These are phyloP conservation scores for Hydrotaea diabolus DNA, from an alignment of 2,888 invertebrate genomes.

Conservation along the genomic window DNA sequence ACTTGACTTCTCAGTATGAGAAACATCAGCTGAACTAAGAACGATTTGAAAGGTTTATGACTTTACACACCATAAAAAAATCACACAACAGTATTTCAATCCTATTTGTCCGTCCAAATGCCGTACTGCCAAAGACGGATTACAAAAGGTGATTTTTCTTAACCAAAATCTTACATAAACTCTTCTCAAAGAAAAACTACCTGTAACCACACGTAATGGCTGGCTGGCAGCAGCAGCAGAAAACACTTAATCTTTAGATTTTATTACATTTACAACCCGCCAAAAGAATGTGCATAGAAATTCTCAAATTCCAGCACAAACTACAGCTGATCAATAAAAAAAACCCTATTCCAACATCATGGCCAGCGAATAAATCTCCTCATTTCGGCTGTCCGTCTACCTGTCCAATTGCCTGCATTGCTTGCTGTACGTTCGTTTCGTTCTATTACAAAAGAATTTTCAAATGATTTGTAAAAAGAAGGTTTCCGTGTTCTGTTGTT, in stretches of 20 bases:
- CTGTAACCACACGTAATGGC: constrained; percentile 5
- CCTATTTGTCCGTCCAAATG: neutral
- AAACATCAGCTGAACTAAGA: neutral
- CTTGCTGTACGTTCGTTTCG: no score
- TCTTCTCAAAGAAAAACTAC: neutral
- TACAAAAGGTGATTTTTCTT: constrained; percentile 5
- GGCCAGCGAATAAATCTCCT: neutral
- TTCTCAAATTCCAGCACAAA: neutral
- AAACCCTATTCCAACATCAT: neutral
- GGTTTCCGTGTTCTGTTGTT: neutral
- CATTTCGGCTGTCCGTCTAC: neutral
- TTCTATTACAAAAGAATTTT: no score
- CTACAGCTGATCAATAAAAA: neutral
- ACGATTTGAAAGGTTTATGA: neutral
- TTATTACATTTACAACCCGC: neutral
- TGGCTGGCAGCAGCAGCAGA: no score
- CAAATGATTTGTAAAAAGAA: neutral
- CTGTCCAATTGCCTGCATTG: neutral
- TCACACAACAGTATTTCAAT: neutral
- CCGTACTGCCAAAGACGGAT: neutral
- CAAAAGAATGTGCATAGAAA: neutral
- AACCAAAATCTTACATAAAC: neutral
- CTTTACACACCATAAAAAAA: constrained; percentile 8
- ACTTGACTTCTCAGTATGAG: neutral
- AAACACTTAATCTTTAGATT: neutral